Evolutionary conservation across 2,113 vertebrate species (phyloP).

Genomic region (Chunga burmeisteri): DNA sequence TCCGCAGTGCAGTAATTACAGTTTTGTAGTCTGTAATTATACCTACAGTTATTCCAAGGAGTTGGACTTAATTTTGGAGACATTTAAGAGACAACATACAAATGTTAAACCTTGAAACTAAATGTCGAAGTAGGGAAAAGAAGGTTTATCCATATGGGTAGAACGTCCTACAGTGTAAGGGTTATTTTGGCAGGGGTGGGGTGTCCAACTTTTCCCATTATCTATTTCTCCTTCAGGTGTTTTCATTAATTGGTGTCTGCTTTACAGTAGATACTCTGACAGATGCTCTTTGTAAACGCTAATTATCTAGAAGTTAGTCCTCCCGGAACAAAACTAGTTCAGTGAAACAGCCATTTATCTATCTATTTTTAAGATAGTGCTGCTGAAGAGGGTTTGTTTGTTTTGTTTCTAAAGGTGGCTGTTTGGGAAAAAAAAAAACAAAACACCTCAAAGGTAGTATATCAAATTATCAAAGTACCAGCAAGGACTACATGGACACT

Average conservation of each 20-base stretch:
- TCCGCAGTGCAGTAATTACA: background rate
- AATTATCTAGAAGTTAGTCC: background rate
- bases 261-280: background rate
- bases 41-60: background rate
- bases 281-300: background rate
- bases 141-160: background rate
- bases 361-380: background rate
- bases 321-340: background rate
- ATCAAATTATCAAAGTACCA: background rate
- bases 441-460: background rate
- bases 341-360: background rate
- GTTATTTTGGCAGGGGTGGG: rapidly evolving
- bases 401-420: background rate
- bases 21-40: background rate
- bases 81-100: background rate
- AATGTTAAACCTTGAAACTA: background rate
- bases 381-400: background rate
- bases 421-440: background rate
- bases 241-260: background rate
- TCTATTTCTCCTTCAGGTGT: background rate
- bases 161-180: background rate
- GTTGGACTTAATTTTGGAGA: background rate
- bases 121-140: background rate
- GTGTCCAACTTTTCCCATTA: background rate
- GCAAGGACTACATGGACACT: background rate